These are phyloP conservation scores for Leucoraja erinaceus DNA, from an alignment of 2,113 vertebrate genomes.

Conservation along the genomic window DNA sequence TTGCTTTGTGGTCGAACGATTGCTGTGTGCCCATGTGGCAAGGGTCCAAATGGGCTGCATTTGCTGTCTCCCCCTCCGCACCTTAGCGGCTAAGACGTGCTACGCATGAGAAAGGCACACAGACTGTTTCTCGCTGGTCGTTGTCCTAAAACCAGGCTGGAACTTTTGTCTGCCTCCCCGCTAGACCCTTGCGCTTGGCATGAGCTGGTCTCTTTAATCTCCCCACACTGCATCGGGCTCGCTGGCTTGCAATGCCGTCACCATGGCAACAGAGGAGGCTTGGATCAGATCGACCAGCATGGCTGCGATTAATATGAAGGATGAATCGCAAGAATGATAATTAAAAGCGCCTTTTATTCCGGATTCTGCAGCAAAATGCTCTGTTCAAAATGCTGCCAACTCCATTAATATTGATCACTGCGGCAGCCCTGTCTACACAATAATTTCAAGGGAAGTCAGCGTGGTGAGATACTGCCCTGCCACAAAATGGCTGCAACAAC, in stretches of 20 bases:
- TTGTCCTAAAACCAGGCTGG: constrained; percentile 42
- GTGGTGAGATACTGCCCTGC: neutral
- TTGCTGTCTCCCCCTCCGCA: constrained; percentile 41
- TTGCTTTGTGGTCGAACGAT: constrained; percentile 38
- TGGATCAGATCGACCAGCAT: neutral
- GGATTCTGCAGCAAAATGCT: neutral
- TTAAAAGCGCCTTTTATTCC: neutral
- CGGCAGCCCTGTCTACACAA: neutral
- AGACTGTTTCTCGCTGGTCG: constrained; percentile 42
- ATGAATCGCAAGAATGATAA: neutral
- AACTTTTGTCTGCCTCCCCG: constrained; percentile 45
- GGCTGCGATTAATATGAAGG: neutral
- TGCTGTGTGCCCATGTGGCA: constrained; percentile 45
- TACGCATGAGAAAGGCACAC: constrained; percentile 9
- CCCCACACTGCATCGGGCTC: no score
- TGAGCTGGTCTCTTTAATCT: neutral
- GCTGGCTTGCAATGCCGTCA: no score
- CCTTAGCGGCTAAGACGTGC: constrained; percentile 40
- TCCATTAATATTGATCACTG: neutral
- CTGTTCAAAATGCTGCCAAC: neutral
- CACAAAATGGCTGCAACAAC: neutral
- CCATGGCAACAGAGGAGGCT: neutral
- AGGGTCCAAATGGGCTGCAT: constrained; percentile 46
- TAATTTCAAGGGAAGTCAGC: neutral
- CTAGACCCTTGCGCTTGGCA: constrained; percentile 45